Evolutionary conservation across 2,888 invertebrate genomes (phyloP).

Genomic region (Ochropleura leucogaster): DNA sequence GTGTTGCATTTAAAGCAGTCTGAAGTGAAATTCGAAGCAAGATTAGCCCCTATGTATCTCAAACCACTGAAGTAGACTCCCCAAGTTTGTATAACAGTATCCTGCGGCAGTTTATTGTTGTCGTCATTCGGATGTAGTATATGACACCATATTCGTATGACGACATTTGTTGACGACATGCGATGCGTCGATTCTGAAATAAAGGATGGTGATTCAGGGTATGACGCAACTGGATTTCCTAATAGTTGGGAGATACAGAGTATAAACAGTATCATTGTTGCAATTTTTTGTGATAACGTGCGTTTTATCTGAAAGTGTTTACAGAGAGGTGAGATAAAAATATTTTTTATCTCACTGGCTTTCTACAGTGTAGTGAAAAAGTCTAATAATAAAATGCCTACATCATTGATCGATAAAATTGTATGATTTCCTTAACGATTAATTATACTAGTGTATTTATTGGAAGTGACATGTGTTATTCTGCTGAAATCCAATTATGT

Average conservation of each 20-base stretch:
- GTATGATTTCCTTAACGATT: neutral
- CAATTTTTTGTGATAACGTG: constrained; percentile 16
- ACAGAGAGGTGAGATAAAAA: constrained; percentile 24
- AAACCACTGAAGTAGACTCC: constrained; percentile 96
- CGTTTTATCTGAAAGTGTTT: constrained; percentile 30
- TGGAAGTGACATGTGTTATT: neutral
- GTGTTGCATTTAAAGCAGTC: constrained; percentile 93
- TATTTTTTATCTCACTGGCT: constrained; percentile 4
- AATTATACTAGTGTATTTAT: neutral
- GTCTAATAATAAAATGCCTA: neutral
- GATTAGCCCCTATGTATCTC: constrained; percentile 93
- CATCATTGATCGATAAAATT: neutral
- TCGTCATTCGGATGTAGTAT: constrained; percentile 72
- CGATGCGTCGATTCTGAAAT: constrained; percentile 86
- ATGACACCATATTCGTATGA: constrained; percentile 88
- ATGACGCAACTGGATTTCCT: constrained; percentile 51
- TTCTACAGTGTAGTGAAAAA: neutral
- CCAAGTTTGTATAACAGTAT: constrained; percentile 94
- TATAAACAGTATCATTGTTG: constrained; percentile 45
- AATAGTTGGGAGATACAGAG: constrained; percentile 11
- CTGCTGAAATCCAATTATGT: neutral
- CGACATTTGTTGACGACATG: constrained; percentile 87
- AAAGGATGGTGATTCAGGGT: constrained; percentile 53
- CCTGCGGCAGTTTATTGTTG: constrained; percentile 76
- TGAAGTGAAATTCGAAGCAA: constrained; percentile 92